These are phyloP conservation scores for Taeniopygia guttata DNA, from an alignment of 2,797 vertebrate genomes.

Conservation along the genomic window DNA sequence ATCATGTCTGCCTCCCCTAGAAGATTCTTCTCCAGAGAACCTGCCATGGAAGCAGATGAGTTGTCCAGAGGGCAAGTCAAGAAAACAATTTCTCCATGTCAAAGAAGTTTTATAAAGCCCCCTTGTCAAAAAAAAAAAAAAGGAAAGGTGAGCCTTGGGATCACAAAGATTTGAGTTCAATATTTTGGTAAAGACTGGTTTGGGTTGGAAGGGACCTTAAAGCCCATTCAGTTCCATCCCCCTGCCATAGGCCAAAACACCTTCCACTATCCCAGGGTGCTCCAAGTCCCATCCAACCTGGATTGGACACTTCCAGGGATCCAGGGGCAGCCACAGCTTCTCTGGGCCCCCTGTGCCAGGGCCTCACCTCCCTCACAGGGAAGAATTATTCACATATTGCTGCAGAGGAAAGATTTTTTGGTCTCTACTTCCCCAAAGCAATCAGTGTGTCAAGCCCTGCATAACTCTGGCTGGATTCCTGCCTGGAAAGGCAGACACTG, in stretches of 20 bases:
- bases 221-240: fast-evolving
- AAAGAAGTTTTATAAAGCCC: background rate
- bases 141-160: background rate
- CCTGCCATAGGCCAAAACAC: background rate
- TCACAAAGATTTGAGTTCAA: background rate
- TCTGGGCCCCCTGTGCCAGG: background rate
- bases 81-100: background rate
- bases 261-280: background rate
- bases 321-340: background rate
- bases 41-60: background rate
- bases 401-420: background rate
- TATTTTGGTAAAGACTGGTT: background rate
- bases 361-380: fast-evolving
- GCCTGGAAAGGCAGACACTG: background rate
- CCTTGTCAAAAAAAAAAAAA: background rate
- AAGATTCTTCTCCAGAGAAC: background rate
- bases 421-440: background rate
- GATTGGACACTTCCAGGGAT: background rate
- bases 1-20: fast-evolving
- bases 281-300: fast-evolving
- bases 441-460: fast-evolving
- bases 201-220: background rate
- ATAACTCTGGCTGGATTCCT: background rate
- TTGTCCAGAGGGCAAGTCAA: background rate
- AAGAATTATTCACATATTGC: background rate